Base-by-base conservation (phyloP, 2,888 invertebrate genomes). In the Aleiodes testaceus region DNA sequence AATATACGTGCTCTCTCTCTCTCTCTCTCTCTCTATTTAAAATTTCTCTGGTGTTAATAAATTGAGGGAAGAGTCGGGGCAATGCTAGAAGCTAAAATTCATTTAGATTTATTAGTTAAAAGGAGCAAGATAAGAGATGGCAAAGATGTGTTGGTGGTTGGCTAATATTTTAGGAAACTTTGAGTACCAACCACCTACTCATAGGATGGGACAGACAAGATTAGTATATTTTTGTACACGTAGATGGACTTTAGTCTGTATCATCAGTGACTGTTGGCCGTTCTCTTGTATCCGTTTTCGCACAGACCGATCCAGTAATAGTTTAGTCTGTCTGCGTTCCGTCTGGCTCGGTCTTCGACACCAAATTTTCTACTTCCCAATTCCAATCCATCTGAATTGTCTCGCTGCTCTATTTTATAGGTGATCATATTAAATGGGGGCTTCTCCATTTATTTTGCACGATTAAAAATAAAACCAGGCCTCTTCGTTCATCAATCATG, bases 261-360 rank as follows among this genome's bases (percentile, higher is more conserved):
- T 71, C 65, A 26, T 70, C 66, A 45, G 66, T 64, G 61, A 65
- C 64, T 52, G 47, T 68, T 69, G 70, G 16, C 64, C 64, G 61
- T 66, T 49, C 72, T 67, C 74, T 53, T 64, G 45, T 63, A 63
- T 74, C 67, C 66, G 65, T 70, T 69, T 69, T 68, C 66, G 68
- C 69, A 72, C 70, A 55, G 68, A 42, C 65, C 52, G 68, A 69
- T 78, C 77, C 78, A 78, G 80, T 79, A 77, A 79, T 79, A 80
- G 79, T 79, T 74, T 75, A 74, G 73, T 75, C 67, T 74, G 79
- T 79, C 78, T 78, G 75, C 75, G 73, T 75, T 72, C 77, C 77
- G 79, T 79, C 79, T 79, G 75, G 72, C 74, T 75, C 69, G 36
- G 59, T 59, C 59, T 59, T 59, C 59, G 59, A 42, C 59, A 59